Evolutionary conservation across 2,888 invertebrate species (phyloP), one percentile per base, ranked within the genome.

Genomic region (Coelinius sp.): DNA sequence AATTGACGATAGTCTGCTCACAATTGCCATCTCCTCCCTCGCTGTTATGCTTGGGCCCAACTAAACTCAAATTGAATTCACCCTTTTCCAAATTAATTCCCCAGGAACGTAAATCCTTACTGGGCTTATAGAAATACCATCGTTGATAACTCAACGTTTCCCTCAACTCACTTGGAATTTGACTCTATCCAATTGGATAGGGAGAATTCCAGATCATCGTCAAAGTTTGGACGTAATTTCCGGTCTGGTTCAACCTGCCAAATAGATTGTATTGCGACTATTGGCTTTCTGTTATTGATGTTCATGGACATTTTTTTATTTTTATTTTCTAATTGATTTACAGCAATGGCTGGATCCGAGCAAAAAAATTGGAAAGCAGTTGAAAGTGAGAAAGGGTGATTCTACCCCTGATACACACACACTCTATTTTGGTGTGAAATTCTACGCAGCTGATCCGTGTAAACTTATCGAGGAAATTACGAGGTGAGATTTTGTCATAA

Each of bases 391-490:
- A 68, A 87, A 85, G 76, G 92, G 92, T 24, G 89, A 89, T 68
- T 81, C 85, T 80, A 80, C 88, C 86, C 81, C 91, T 80, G 88
- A 90, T 71, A 92, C 94, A 35, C 94, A 95, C 88, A 97, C 95
- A 71, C 92, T 98, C 82, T 98, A 98, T 89, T 97, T 98, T 87
- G 97, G 97, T 72, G 97, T 98, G 76, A 98, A 98, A 89, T 98
- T 97, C 89, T 98, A 98, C 89, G 97, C 97, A 1, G 96, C 96
- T 0, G 98, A 98, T 89, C 98, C 98, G 0, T 97, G 97, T 90
- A 97, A 97, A 88, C 91, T 98, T 73, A 90, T 96, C 74, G 98
- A 98, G 89, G 98, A 98, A 90, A 97, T 97, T 83, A 98, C 98
- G 73, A 93, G 97, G 97, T 97, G 86, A 70, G 59, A 62, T 24